A percentile compares a stretch with the other conserved stretches of the same genome.
Evolutionary conservation across 2,797 vertebrate genomes (phyloP).

Genomic region (Oreonectes daqikongensis): DNA sequence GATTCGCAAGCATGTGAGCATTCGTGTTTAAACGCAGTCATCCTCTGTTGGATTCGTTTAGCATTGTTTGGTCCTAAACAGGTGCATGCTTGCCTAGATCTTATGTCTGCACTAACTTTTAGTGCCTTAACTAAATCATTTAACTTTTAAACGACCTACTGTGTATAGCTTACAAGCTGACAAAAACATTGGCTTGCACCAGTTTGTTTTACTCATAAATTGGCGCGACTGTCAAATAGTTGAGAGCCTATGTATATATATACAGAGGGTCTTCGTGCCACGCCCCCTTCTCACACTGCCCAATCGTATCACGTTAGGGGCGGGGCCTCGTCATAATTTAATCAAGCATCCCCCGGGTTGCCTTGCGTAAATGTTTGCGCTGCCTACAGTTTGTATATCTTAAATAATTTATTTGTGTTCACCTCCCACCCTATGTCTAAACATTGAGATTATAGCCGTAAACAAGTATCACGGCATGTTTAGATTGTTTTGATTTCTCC

Average conservation of each 20-base stretch:
- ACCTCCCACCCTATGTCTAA: slow-evolving; percentile 37
- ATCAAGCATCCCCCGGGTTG: slow-evolving; percentile 70
- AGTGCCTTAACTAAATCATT: background rate
- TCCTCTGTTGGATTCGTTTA: background rate
- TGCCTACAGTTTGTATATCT: slow-evolving; percentile 55
- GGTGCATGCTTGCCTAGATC: background rate
- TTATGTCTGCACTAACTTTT: background rate
- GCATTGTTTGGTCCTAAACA: background rate
- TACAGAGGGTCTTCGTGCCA: slow-evolving; percentile 65
- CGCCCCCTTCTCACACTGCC: slow-evolving; percentile 65
- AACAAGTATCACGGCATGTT: slow-evolving; percentile 31
- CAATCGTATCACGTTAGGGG: slow-evolving; percentile 63
- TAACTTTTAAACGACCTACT: background rate
- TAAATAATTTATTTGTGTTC: slow-evolving; percentile 59
- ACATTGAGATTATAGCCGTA: slow-evolving; percentile 15
- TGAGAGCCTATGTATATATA: slow-evolving; percentile 71
- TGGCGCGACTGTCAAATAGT: slow-evolving; percentile 12
- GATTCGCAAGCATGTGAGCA: slow-evolving; percentile 14
- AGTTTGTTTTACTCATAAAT: background rate
- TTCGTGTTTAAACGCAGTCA: background rate
- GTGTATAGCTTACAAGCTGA: background rate
- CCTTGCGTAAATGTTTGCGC: slow-evolving; percentile 72
- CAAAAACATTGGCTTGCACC: background rate
- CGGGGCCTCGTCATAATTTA: slow-evolving; percentile 53
- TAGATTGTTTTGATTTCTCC: background rate